Evolutionary conservation across 2,888 invertebrate species (phyloP), one percentile per base, ranked within the genome.

Genomic region (Ophonus ardosiacus): DNA sequence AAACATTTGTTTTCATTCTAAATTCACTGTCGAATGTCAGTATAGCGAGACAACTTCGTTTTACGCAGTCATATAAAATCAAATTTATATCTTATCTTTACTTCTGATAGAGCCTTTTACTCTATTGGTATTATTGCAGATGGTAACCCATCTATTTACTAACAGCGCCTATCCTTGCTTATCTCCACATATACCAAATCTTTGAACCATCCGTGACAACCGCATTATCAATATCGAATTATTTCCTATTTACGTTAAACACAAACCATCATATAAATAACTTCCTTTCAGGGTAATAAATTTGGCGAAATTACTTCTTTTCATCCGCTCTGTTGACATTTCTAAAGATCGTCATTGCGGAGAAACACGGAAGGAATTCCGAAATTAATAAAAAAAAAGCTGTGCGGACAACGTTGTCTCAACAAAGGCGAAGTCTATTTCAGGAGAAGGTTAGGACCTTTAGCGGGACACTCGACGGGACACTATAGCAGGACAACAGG

Each of bases 341-440:
- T 76, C 15, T 18, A 76, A 76, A 76, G 76, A 51, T 76, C 76
- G 17, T 43, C 43, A 76, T 76, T 76, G 76, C 76, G 21, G 76
- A 10, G 5, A 71, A 71, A 71, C 76, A 17, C 76, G 76, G 18
- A 21, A 76, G 76, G 76, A 76, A 76, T 76, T 40, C 24, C 51
- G 43, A 76, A 76, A 76, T 76, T 76, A 76, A 76, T 76, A 76
- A 76, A 51, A 76, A 76, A 43, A 76, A 76, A 74, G 43, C 56
- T 7, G 18, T 51, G 51, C n/a, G 10, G 43, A 7, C 43, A 43
- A 43, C 43, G 10, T 43, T 51, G 4, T 51, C 10, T 51, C 10
- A 2, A 13, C 43, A 31, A 31, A 6, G 31, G 6, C 31, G 31
- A 31, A 1, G 13, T 51, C 43, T 8, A 13, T 2, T 13, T 13